Evolutionary conservation across 1,140 invertebrate genomes (phyloP), one percentile per base, ranked within the genome.

Genomic region (Macrobrachium nipponense): DNA sequence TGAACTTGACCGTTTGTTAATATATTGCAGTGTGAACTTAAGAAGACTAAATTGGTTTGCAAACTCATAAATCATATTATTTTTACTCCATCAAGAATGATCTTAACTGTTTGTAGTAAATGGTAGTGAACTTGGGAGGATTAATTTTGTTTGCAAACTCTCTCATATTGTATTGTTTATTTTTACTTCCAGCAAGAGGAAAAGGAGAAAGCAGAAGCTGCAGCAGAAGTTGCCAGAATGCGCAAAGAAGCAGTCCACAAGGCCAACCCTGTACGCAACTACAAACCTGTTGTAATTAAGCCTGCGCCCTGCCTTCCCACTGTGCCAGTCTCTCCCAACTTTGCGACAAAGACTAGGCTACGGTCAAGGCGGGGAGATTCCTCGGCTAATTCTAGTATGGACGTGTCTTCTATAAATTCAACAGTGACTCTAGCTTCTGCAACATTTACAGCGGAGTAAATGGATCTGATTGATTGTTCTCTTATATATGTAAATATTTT

Each of bases 221-320:
- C 90, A 58, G 89, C 83, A 43, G 91, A 91, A 59, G 88, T 92
- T 20, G 89, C 90, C 18, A 88, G 90, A 81, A 73, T 92, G 61
- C 88, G 92, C 23, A 76, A 87, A 61, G 90, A 92, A 80, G 89
- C 90, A 18, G 91, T 92, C 12, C 92, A 92, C 83, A 91, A 92
- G 89, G 90, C 92, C 18, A 90, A 92, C 68, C 92, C 92, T 4
- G 87, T 92, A 5, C 90, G 90, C 81, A 90, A 90, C 36, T 92
- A 90, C 87, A 91, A 91, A 78, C 87, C 90, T 18, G 84, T 92
- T 10, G 88, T 90, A 20, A 87, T 92, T 51, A 89, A 91, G 66
- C 91, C 89, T 1, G 91, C 91, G 86, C 89, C 90, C 17, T 91
- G 90, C 72, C 91, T 90, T 5, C 75, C 91, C 17, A 93, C 92